Base-by-base conservation (phyloP, 2,888 invertebrate genomes). In the Apamea crenata region DNA sequence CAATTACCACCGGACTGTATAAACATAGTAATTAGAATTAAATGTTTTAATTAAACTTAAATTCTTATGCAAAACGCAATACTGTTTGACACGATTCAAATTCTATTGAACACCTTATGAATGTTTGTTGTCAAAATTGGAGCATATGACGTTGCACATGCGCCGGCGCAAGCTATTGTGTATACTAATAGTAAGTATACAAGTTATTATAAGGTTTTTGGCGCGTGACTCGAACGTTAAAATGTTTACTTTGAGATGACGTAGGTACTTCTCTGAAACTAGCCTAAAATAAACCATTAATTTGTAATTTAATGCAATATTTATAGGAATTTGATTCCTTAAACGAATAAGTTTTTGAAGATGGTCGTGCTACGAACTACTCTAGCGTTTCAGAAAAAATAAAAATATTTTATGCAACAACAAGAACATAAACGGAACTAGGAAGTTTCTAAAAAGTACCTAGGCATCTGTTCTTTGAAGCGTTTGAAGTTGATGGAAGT, bases 201-300 rank as follows among this genome's bases (percentile, higher is more conserved):
- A 76, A 74, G 78, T 79, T 77, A 79, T 72, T 73, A 36, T 73
- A 75, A 75, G 72, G 77, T 36, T 70, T 85, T 79, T 90, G 90
- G 90, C 91, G 89, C 93, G 92, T 93, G 91, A 91, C 91, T 87
- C 82, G 80, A 89, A 91, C 87, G 89, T 88, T 92, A 92, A 94
- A 93, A 91, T 93, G 93, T 95, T 95, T 95, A 94, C 92, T 93
- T 93, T 91, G 90, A 91, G 91, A 71, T 70, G n/a, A 70, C 56
- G 47, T 66, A 56, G 32, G n/a, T 47, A 44, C 82, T 94, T 94
- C 93, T 92, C 88, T 92, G 93, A 93, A 95, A 90, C 83, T 88
- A 86, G 82, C 85, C 91, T 90, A 90, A 94, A 94, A 94, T 94
- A 93, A 94, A 93, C 92, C 90, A 87, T 89, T 84, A 84, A 88